Base-by-base conservation (phyloP, 2,888 invertebrate species). In the Podotricha telesiphe region DNA sequence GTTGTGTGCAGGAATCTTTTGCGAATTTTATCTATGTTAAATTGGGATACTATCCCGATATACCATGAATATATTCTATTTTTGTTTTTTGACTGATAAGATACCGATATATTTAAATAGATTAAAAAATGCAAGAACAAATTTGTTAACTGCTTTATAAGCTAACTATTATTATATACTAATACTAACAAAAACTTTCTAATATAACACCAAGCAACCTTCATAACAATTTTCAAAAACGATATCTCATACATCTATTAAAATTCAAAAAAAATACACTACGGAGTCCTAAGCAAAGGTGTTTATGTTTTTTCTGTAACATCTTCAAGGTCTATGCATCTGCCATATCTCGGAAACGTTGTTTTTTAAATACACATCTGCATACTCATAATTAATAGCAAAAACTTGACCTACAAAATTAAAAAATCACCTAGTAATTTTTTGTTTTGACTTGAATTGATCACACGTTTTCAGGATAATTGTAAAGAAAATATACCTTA, bases 401-500 rank as follows among this genome's bases (percentile, higher is more conserved):
- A 93, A 93, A 93, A 93, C 78, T 85, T 91, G 91, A 93, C 93
- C 93, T 90, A 91, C 84, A 86, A 88, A 88, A 82, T 76, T 86
- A 81, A 84, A 84, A 87, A 86, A 82, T 79, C 79, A 78, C 77
- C 78, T 80, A 69, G 56, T 71, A 56, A 62, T 62, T 63, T 75
- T 78, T 78, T 79, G 73, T 73, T 69, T 73, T 61, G 62, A 70
- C 56, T 59, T 50, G 11, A 58, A 42, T 40, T 61, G 40, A 58
- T 58, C 58, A 22, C 42, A 58, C 45, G 61, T 17, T 47, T 62
- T 1, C 8, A 10, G 17, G 6, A 51, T 65, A 69, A 75, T n/a
- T 28, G 2, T 62, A 64, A 34, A 4, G 4, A 79, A 74, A 74
- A 40, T 78, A 47, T 64, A 71, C 78, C 73, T 75, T 84, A 79